Conservation (phyloP, 2,888 invertebrate species). For the Anthophora plumipes region DNA sequence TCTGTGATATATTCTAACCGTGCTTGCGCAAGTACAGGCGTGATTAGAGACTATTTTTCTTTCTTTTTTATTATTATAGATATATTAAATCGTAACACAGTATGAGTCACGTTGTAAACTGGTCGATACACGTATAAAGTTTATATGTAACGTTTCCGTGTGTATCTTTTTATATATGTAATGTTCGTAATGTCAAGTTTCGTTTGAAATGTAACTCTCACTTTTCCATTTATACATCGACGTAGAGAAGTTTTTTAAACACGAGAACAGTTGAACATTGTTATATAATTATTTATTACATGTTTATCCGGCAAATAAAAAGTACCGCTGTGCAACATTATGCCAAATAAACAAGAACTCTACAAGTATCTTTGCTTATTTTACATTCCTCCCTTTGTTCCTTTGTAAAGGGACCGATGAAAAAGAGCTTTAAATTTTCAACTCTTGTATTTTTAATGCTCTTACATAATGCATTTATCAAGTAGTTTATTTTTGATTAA, state of each 20-base stretch:
- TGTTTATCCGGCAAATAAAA: constrained; percentile 40
- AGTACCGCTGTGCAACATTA: constrained; percentile 56
- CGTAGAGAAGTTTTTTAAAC: constrained; percentile 39
- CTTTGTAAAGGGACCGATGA: background rate
- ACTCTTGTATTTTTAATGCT: constrained; percentile 9
- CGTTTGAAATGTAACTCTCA: background rate
- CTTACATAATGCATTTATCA: constrained; percentile 6
- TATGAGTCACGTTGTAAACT: constrained; percentile 13
- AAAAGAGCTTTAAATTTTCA: background rate
- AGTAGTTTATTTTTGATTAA: constrained; percentile 28
- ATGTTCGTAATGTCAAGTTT: constrained; percentile 33
- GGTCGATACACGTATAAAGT: background rate
- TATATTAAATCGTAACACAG: constrained; percentile 13
- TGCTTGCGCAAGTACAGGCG: background rate
- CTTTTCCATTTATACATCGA: constrained; percentile 16
- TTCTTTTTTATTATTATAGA: background rate
- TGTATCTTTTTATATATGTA: constrained; percentile 26
- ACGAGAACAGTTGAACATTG: constrained; percentile 37
- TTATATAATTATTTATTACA: constrained; percentile 57
- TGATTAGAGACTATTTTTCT: background rate
- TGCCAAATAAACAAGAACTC: constrained; percentile 59
- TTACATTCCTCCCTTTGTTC: background rate
- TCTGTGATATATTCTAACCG: constrained; percentile 53
- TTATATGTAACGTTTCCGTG: background rate
- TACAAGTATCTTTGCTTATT: background rate